A percentile compares a stretch with the other conserved stretches of the same genome.
Conservation (phyloP, 2,797 vertebrate genomes). For the Emys orbicularis region DNA sequence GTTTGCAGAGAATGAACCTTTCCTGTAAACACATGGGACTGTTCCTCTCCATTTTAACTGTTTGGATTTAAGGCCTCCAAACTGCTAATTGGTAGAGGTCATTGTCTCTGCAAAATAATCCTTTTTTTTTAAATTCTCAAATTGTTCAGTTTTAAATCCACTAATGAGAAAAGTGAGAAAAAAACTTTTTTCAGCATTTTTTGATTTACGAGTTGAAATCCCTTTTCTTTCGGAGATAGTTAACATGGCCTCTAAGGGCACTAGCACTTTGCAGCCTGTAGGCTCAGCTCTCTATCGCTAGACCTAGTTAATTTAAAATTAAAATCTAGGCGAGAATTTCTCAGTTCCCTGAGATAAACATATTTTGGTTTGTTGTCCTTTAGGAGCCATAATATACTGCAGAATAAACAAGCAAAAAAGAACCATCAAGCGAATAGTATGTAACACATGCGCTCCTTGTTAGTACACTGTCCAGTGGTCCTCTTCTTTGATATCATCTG, state of each 20-base stretch:
- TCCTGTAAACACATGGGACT: conserved; percentile 40
- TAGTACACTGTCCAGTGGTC: conserved; percentile 16
- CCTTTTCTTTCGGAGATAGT: neutral
- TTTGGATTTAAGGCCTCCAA: conserved; percentile 8
- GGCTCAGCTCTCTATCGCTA: neutral
- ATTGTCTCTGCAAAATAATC: conserved; percentile 26
- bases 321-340: neutral
- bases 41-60: conserved; percentile 52
- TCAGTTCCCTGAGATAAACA: neutral
- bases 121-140: conserved; percentile 30
- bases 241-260: neutral
- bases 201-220: neutral
- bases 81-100: conserved; percentile 32
- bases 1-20: conserved; percentile 29
- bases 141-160: conserved; percentile 1
- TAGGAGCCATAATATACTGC: neutral
- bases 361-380: conserved; percentile 17
- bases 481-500: neutral
- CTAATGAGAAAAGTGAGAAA: neutral
- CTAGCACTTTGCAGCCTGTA: neutral
- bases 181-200: conserved; percentile 39
- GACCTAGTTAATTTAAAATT: conserved; percentile 6
- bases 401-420: neutral
- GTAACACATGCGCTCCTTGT: neutral
- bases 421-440: neutral